Evolutionary conservation across 1,140 invertebrate species (phyloP), one percentile per base, ranked within the genome.

Genomic region (Apis laboriosa): DNA sequence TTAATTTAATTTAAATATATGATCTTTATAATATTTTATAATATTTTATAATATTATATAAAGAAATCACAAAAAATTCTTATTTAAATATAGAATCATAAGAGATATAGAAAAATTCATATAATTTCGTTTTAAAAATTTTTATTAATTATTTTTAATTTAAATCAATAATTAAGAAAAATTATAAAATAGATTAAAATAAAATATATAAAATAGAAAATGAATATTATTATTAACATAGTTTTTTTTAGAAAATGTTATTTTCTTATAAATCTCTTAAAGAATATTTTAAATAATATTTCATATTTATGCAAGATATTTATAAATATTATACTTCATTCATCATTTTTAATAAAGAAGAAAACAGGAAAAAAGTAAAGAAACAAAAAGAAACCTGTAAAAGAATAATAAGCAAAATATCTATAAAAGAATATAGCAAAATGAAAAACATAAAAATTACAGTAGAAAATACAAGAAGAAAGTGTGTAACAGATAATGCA

Each of bases 401-500:
- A 87, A 67, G 78, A 64, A 34, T 17, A 51, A 56, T 28, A 64
- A 68, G 75, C 12, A 21, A 66, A 82, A 80, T 61, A 73, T 58
- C 84, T 56, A 58, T 9, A 17, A 63, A 43, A 77, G 43, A 72
- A 81, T 68, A 85, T 76, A 85, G 34, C 34, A 43, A 43, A 58
- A 61, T 68, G 5, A 86, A 70, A 83, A 28, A 78, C 53, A 84
- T 21, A 87, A 34, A 86, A 74, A 83, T 70, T 83, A 86, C 88
- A 81, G 83, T 77, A 82, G 86, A 89, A 87, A 77, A 64, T 58
- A 76, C 43, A 73, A 28, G 76, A 84, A 80, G 64, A 56, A 61
- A 84, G 68, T 71, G 61, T 84, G 81, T 91, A 90, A 82, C 85
- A 88, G 92, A 92, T 90, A 89, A 91, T 90, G 92, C 90, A 88